Evolutionary conservation across 1,140 invertebrate genomes (phyloP), one percentile per base, ranked within the genome.

Genomic region (Anastatus disparis): DNA sequence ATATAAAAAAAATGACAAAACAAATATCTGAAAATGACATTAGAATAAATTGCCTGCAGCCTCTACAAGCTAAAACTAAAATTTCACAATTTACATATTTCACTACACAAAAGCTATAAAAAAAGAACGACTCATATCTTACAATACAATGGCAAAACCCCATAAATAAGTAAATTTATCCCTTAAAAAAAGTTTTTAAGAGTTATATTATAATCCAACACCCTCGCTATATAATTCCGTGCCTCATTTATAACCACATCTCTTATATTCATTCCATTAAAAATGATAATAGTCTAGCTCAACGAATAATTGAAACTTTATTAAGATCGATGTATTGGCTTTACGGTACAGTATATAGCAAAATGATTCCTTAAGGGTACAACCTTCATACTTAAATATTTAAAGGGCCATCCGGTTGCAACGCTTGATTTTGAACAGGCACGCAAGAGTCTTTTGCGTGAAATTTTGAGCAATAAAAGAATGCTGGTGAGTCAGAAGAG

Each of bases 251-350:
- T 2, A 40, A 17, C n/a, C 29, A 2, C 6, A 46, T 15, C 6
- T 50, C 62, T 35, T 50, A 20, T 12, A 44, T 27, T 27, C 9
- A 53, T 65, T n/a, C 35, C 22, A 42, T 56, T 42, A 48, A 53
- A 22, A 56, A 48, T 48, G 65, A 67, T 58, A 58, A 58, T 58
- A 58, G 42, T 12, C 13, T 2, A 22, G 1, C 38, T 38, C n/a
- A n/a, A n/a, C 40, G 15, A 66, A 66, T 66, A 66, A 66, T 66
- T 66, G 63, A 66, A 55, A 27, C 2, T 66, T 56, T 29, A 66
- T 53, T 66, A 38, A 58, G 65, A 67, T 38, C 17, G 53, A 67
- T 58, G 56, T 38, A 13, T 42, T 6, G 29, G n/a, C n/a, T 35
- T 7, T 9, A 8, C n/a, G 29, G 15, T 13, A n/a, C n/a, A n/a